phyloP scores from a whole-genome alignment of 2,113 vertebrate species.

The Megaceryle torquata region DNA sequence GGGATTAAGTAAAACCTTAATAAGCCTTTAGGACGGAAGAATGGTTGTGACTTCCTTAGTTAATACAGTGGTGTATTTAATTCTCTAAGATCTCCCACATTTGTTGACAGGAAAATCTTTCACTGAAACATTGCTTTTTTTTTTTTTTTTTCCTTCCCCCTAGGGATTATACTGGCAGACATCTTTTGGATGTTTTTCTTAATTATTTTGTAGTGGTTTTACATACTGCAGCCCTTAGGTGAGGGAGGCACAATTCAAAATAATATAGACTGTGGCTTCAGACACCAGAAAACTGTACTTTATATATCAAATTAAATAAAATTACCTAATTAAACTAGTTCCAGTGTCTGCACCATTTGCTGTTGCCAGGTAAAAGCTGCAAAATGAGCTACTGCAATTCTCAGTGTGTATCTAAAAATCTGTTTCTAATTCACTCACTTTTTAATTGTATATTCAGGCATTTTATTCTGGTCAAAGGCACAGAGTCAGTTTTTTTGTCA shows the following conservation, averaged over 20 bases:
- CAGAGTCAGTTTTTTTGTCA: background rate
- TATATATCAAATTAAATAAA: background rate
- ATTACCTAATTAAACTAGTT: background rate
- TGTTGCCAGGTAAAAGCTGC: background rate
- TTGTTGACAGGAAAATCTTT: background rate
- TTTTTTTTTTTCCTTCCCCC: background rate
- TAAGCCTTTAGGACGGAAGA: slow-evolving; percentile 7
- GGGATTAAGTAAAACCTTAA: slow-evolving; percentile 39
- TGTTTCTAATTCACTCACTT: background rate
- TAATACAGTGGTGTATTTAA: background rate
- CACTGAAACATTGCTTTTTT: background rate
- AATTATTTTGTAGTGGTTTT: background rate
- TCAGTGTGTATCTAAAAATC: background rate
- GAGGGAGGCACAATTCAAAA: background rate
- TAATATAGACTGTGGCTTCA: background rate
- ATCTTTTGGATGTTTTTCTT: background rate
- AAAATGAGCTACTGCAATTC: background rate
- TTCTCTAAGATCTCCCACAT: background rate
- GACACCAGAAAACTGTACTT: background rate
- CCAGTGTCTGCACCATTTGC: background rate
- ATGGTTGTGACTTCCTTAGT: background rate
- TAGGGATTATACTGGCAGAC: background rate
- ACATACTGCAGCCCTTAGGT: background rate
- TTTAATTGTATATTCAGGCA: background rate
- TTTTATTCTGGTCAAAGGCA: background rate